Conservation (phyloP, 1,140 invertebrate species). For the Metopolophium dirhodum region DNA sequence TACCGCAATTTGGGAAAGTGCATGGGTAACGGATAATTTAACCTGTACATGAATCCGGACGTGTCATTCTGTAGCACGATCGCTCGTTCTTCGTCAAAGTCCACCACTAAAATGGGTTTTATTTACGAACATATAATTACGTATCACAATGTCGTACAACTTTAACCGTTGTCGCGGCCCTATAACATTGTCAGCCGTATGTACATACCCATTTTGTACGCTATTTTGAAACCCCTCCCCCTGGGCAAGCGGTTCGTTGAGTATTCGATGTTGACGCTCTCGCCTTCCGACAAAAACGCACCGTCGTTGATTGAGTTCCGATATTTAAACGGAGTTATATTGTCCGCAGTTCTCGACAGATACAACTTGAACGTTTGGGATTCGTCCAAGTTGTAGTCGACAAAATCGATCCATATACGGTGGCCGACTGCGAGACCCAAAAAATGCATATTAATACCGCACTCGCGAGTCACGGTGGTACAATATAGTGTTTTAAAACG, state of each 20-base stretch:
- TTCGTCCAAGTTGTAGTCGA: constrained; percentile 67
- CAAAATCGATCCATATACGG: constrained; percentile 72
- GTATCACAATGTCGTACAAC: not conserved
- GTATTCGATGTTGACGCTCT: constrained; percentile 67
- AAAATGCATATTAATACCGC: not conserved
- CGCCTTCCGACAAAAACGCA: constrained; percentile 69
- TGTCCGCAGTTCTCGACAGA: not conserved
- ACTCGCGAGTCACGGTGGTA: not conserved
- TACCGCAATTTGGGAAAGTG: constrained; percentile 64
- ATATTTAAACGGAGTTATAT: constrained; percentile 64
- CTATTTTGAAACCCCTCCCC: constrained; percentile 69
- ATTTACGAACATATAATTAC: not conserved
- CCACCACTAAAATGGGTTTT: constrained; percentile 31
- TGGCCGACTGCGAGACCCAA: constrained; percentile 64
- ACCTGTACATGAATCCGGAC: constrained; percentile 64
- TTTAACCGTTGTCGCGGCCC: not conserved
- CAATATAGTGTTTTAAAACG: not conserved
- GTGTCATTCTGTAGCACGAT: constrained; percentile 56
- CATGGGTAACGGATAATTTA: constrained; percentile 63
- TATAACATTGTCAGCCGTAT: not conserved
- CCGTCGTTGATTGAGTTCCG: constrained; percentile 67
- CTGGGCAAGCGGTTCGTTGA: constrained; percentile 67
- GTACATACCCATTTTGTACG: constrained; percentile 68
- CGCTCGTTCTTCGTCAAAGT: constrained; percentile 49
- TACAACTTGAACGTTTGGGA: constrained; percentile 30